Evolutionary conservation across 2,888 invertebrate species (phyloP).

Genomic region (Lasiommata megera): DNA sequence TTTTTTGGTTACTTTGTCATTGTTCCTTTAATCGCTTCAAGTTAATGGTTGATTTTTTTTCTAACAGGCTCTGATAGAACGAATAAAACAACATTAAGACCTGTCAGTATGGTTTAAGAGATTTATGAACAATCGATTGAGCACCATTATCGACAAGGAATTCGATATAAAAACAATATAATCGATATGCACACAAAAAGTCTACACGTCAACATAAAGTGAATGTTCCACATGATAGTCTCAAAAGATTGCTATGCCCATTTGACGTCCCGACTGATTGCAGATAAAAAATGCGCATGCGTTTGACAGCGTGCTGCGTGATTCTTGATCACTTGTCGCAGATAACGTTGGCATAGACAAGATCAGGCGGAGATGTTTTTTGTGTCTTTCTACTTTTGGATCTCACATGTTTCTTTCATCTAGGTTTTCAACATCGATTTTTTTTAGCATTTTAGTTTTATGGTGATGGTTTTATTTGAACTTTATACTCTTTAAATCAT

Average conservation of each 20-base stretch:
- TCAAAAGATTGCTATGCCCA: constrained; percentile 28
- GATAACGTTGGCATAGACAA: constrained; percentile 25
- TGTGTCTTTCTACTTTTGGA: constrained; percentile 1
- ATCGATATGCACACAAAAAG: constrained; percentile 6
- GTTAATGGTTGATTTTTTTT: too few relatives aligned
- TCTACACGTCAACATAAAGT: constrained; percentile 10
- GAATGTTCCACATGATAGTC: constrained; percentile 13
- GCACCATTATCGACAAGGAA: neutral
- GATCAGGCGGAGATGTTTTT: neutral
- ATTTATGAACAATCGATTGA: neutral
- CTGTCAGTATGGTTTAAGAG: too few relatives aligned
- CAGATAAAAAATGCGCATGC: constrained; percentile 29
- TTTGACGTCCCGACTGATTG: constrained; percentile 25
- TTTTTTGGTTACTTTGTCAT: too few relatives aligned
- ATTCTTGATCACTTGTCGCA: constrained; percentile 19
- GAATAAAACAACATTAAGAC: too few relatives aligned
- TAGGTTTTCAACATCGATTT: neutral
- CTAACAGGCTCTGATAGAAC: too few relatives aligned
- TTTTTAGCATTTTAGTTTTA: neutral
- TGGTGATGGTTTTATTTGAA: neutral
- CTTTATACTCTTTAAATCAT: too few relatives aligned
- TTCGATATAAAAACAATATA: neutral
- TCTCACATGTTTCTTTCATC: constrained; percentile 6
- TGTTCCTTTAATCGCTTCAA: too few relatives aligned
- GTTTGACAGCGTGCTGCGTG: constrained; percentile 22